Percentiles rank a stretch among this genome's conserved stretches.
Evolutionary conservation across 1,140 invertebrate species (phyloP).

Genomic region (Gryon sp.): DNA sequence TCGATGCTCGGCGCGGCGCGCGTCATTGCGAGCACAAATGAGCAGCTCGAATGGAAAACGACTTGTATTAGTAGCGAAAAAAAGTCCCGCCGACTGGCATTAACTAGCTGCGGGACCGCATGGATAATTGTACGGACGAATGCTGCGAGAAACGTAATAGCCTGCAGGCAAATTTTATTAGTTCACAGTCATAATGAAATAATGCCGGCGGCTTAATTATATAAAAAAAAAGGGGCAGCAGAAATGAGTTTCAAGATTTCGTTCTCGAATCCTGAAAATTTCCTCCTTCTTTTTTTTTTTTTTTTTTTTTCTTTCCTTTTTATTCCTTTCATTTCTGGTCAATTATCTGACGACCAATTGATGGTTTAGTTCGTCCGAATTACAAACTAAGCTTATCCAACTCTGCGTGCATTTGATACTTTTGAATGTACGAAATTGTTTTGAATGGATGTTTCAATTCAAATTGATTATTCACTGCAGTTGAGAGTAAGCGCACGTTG

Average conservation of each 20-base stretch:
- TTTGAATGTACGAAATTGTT: too few species aligned
- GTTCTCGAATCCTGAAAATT: conserved; percentile 3
- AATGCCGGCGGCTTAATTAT: conserved; percentile 37
- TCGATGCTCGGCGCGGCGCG: conserved; percentile 40
- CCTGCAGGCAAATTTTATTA: conserved; percentile 62
- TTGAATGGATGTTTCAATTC: too few species aligned
- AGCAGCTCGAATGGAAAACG: conserved; percentile 49
- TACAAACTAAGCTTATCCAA: too few species aligned
- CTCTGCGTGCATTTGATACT: too few species aligned
- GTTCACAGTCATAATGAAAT: conserved; percentile 51
- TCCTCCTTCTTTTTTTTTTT: too few species aligned
- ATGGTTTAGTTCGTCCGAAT: conserved; percentile 1
- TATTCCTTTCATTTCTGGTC: not conserved
- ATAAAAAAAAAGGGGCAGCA: conserved; percentile 14
- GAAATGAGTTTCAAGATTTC: conserved; percentile 25
- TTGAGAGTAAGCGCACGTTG: too few species aligned
- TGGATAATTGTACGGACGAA: conserved; percentile 60
- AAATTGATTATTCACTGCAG: too few species aligned
- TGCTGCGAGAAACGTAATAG: conserved; percentile 57
- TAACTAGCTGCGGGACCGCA: conserved; percentile 50
- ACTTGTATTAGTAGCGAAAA: conserved; percentile 51
- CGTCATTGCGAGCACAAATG: conserved; percentile 55
- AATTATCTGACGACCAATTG: conserved; percentile 5
- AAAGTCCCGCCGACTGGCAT: conserved; percentile 36
- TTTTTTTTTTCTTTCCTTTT: too few species aligned